Base-by-base conservation (phyloP, 2,888 invertebrate species). In the Coenonympha glycerion region DNA sequence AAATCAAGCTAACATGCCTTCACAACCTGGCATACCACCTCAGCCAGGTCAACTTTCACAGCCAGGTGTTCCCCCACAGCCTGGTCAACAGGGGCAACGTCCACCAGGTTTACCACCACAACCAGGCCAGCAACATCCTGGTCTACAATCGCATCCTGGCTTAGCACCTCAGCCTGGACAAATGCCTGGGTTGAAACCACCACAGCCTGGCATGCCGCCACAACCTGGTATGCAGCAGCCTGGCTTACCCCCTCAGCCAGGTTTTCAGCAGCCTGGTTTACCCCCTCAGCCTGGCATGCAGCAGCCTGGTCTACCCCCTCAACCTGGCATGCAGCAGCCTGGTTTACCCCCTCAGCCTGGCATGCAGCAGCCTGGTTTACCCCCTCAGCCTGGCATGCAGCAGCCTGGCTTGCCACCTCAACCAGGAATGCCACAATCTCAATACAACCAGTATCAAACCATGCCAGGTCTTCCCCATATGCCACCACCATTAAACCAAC, bases 401-500 rank as follows among this genome's bases (percentile, higher is more conserved):
- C 51, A 66, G 65, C 1, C 64, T 6, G 59, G 62, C 2, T 47
- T 57, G 47, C 51, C 57, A 42, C 60, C 52, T 3, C 65, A 49
- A 54, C 56, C 56, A 21, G 57, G 58, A 11, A 51, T 62, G 3
- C 44, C 56, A 2, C 68, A 65, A 3, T 45, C 45, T 22, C 45
- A 45, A 24, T 45, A 34, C 13, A 45, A 45, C 11, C 45, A 45
- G 34, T 33, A 21, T 6, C 45, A 45, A 9, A 15, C 45, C 13
- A 45, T 45, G 45, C 45, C 45, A 11, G 34, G 45, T 22, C 36
- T 46, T 1, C 46, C 63, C 3, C 66, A 65, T 3, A 65, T 65
- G 65, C 64, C 63, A 0, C 89, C 89, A 1, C 86, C 87, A 0
- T 44, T 77, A 24, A 53, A 64, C 0, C 79, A 78, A 55, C 80